Conservation (phyloP, 2,888 invertebrate genomes). For the Papilio gigon region DNA sequence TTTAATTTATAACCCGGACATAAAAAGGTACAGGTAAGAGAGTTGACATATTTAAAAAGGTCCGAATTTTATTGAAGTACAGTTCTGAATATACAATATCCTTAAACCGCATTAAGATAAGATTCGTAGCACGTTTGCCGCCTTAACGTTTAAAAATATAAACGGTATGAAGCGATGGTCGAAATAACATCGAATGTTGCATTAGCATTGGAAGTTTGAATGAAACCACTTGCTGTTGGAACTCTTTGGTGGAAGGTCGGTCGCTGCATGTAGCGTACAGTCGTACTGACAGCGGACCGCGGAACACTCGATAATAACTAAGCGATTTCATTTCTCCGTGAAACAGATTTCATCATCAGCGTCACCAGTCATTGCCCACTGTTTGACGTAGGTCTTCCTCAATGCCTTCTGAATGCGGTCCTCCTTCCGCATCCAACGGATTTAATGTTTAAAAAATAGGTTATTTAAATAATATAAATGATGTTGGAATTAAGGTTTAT, state of each 20-base stretch:
- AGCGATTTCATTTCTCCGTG: background rate
- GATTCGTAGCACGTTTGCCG: slow-evolving; percentile 25
- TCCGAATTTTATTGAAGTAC: slow-evolving; percentile 3
- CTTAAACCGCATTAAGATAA: slow-evolving; percentile 12
- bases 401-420: no score
- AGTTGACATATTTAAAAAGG: slow-evolving; percentile 10
- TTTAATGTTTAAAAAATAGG: no score
- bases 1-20: slow-evolving; percentile 3
- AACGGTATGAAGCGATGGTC: slow-evolving; percentile 44
- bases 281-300: slow-evolving; percentile 49
- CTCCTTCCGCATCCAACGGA: no score
- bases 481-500: no score
- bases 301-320: background rate
- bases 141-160: slow-evolving; percentile 45
- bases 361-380: no score
- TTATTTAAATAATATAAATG: no score
- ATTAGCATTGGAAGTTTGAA: slow-evolving; percentile 53
- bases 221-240: slow-evolving; percentile 51
- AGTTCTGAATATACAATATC: slow-evolving; percentile 12
- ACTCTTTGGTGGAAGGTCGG: slow-evolving; percentile 64
- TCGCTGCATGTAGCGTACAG: slow-evolving; percentile 56
- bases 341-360: no score
- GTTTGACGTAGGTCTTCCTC: no score
- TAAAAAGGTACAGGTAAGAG: background rate
- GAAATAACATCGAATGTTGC: slow-evolving; percentile 52